A percentile compares a stretch with the other conserved stretches of the same genome.
phyloP scores from a whole-genome alignment of 1,140 invertebrate genomes.

The Uloborus diversus region DNA sequence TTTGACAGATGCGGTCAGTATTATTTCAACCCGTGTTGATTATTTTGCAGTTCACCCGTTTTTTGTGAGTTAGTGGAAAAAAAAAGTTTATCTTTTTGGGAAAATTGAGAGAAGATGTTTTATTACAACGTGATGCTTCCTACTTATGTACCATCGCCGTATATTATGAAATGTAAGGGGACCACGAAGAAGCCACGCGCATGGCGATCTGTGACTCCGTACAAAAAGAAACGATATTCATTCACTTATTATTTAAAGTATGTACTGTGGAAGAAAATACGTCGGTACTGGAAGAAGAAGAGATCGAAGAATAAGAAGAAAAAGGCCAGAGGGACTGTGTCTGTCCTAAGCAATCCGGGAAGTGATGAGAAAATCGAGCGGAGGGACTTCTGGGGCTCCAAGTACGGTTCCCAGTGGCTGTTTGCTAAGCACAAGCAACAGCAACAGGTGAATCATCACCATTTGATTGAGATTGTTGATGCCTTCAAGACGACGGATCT shows the following conservation, averaged over 20 bases:
- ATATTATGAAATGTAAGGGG: background rate
- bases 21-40: too few species aligned
- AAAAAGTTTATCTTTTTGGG: too few species aligned
- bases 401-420: slow-evolving; percentile 44
- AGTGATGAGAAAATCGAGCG: slow-evolving; percentile 28
- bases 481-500: slow-evolving; percentile 36
- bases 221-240: slow-evolving; percentile 37
- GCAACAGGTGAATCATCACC: background rate
- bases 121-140: slow-evolving; percentile 26
- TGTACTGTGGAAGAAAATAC: slow-evolving; percentile 29
- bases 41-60: too few species aligned
- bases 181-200: background rate
- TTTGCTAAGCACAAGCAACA: slow-evolving; percentile 23
- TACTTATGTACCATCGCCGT: background rate
- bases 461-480: slow-evolving; percentile 24
- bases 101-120: background rate
- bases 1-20: too few species aligned
- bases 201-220: background rate
- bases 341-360: slow-evolving; percentile 4
- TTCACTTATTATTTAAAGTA: slow-evolving; percentile 42
- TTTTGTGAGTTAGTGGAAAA: too few species aligned
- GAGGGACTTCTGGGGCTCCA: slow-evolving; percentile 44
- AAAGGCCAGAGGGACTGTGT: background rate
- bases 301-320: background rate
- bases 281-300: slow-evolving; percentile 26